Percentiles rank a stretch among this genome's conserved stretches.
Conservation (phyloP, 2,888 invertebrate genomes). For the Caenorhabditis drosophilae region DNA sequence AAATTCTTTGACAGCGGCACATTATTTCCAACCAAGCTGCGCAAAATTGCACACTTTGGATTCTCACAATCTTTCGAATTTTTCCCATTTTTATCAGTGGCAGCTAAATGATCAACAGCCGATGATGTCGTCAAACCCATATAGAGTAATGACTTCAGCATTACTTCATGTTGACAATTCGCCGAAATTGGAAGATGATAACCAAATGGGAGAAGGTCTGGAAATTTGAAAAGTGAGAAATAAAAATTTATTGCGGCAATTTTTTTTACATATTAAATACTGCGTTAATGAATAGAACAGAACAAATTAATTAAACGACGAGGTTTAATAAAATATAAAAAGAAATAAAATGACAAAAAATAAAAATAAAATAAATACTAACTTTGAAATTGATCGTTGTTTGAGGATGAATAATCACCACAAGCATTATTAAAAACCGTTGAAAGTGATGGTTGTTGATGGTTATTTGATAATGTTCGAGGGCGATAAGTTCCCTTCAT, state of each 20-base stretch:
- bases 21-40: constrained; percentile 20
- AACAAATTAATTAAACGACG: constrained; percentile 1
- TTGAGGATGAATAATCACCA: constrained; percentile 21
- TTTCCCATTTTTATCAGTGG: neutral
- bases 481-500: constrained; percentile 35
- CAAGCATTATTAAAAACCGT: neutral
- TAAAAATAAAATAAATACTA: constrained; percentile 7
- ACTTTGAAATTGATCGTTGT: constrained; percentile 32
- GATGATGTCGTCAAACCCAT: neutral
- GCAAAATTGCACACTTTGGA: constrained; percentile 29
- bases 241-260: too few relatives aligned
- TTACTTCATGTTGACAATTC: constrained; percentile 16
- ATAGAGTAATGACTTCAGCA: constrained; percentile 5
- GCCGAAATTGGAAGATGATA: constrained; percentile 25
- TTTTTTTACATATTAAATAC: too few relatives aligned
- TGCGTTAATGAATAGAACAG: neutral
- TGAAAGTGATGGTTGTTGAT: neutral
- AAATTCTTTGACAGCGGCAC: constrained; percentile 4
- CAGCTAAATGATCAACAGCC: neutral
- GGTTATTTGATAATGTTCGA: neutral
- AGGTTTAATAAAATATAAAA: neutral
- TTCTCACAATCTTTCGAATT: constrained; percentile 17
- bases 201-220: constrained; percentile 34
- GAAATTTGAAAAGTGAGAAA: constrained; percentile 8
- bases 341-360: neutral